These are phyloP conservation scores for Apostichopus parvimensis DNA, from an alignment of 35 echinoderm and acorn worm genomes.

Conservation along the genomic window DNA sequence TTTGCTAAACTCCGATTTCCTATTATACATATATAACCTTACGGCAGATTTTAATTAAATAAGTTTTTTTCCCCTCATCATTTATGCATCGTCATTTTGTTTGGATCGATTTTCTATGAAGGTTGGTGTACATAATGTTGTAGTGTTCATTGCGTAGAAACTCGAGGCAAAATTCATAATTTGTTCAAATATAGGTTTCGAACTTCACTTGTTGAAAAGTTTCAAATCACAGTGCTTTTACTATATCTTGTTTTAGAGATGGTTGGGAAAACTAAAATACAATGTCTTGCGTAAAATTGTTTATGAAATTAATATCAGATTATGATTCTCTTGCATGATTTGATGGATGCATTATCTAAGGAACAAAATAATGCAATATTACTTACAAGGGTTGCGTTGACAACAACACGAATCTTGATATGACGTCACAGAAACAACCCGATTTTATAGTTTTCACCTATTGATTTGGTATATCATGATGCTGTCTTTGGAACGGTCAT, in stretches of 20 bases:
- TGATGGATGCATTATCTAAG: not conserved
- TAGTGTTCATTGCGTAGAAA: not conserved
- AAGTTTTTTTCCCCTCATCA: not conserved
- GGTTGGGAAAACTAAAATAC: too few relatives aligned
- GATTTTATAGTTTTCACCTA: too few relatives aligned
- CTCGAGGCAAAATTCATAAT: not conserved
- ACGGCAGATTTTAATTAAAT: slow-evolving; percentile 3
- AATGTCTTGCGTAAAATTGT: too few relatives aligned
- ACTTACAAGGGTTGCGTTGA: not conserved
- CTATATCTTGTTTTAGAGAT: too few relatives aligned
- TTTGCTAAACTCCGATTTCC: not conserved
- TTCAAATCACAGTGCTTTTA: too few relatives aligned
- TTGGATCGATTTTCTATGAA: not conserved
- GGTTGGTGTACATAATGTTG: not conserved
- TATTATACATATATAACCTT: not conserved
- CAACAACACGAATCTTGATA: not conserved
- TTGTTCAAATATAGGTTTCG: not conserved
- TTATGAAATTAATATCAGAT: too few relatives aligned
- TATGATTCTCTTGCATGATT: not conserved
- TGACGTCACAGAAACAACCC: too few relatives aligned
- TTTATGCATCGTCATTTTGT: not conserved
- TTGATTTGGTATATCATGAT: too few relatives aligned
- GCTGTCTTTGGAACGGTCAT: too few relatives aligned
- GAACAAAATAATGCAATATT: not conserved
- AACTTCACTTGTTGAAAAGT: too few relatives aligned